Base-by-base conservation (phyloP, 2,797 vertebrate genomes). In the Periparus ater region DNA sequence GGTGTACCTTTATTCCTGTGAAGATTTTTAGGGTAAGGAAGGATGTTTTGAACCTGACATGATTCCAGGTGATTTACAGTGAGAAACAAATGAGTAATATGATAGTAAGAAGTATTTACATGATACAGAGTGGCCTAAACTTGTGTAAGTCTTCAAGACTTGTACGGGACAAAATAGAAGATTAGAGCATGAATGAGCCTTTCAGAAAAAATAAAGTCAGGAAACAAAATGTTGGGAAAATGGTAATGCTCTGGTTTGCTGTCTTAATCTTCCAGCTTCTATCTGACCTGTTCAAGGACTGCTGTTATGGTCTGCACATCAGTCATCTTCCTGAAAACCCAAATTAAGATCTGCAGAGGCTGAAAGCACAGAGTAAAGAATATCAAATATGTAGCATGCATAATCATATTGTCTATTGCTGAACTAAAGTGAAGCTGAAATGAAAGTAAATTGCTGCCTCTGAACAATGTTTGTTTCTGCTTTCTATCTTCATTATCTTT, bases 401-500 rank as follows among this genome's bases (percentile, higher is more conserved):
- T 58, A 86, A 75, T 75, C 27, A 27, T 34, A 42, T 7, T 68
- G 51, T 48, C 40, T 65, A 34, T 13, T 36, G 61, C 25, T 13
- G 9, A 80, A 62, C 25, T n/a, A 44, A 36, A 84, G 17, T 50
- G 80, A 78, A 60, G 63, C 15, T 62, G 63, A 63, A 88, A 88
- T 38, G 44, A 47, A 86, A 81, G 70, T n/a, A 94, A 90, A 72
- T 62, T 65, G 27, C 48, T 88, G 57, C 32, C n/a, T 74, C 70
- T 62, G 42, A 88, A 86, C 23, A 77, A 58, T 62, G 62, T 73
- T 89, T 89, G 60, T 61, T 95, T 93, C 70, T 53, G 50, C 54
- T 72, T 94, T 92, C 76, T 44, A 40, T 51, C n/a, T 78, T 93
- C 58, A 51, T 88, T 78, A 36, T 62, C 22, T 84, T 88, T 86